Base-by-base conservation (phyloP, 1,140 invertebrate genomes). In the Calephelis nemesis region DNA sequence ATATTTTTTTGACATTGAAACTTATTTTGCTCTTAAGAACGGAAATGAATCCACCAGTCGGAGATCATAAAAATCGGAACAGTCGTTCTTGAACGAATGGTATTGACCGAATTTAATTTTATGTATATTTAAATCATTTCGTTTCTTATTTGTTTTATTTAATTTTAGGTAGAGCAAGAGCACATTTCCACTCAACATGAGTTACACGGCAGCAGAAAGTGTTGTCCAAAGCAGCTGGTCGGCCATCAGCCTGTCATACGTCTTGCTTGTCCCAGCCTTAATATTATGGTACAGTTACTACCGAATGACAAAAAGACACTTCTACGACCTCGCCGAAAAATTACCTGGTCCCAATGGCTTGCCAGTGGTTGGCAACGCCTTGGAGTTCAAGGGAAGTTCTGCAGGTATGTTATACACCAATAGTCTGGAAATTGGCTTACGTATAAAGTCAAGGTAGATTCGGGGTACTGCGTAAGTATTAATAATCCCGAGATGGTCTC, bases 251-350 rank as follows among this genome's bases (percentile, higher is more conserved):
- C 87, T 95, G 15, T 96, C 96, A 79, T 94, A 95, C 67, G 93
- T 94, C 52, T 93, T 96, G 11, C 85, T 96, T 13, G 78, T 96
- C 10, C 95, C 96, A 10, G 94, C 95, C 0, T 7, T 95, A 8
- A 78, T 95, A 0, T 91, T 96, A 9, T 96, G 93, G 88, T 95
- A 94, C 81, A 90, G 94, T 30, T 96, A 96, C 85, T 97, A 95
- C 94, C 93, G 93, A 48, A 87, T 96, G 68, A 95, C 95, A 0
- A 93, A 95, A 19, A 90, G 93, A 19, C 94, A 95, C 73, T 84
- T 97, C 83, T 88, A 95, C 64, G 94, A 96, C 82, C 85, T 96
- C 48, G 96, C 95, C 0, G 94, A 93, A 4, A 95, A 95, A 77
- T 76, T 97, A 30, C 94, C 94, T 5, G 96, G 96, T 74, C 95